Conservation (phyloP, 1,140 invertebrate genomes). For the Papilio xuthus region DNA sequence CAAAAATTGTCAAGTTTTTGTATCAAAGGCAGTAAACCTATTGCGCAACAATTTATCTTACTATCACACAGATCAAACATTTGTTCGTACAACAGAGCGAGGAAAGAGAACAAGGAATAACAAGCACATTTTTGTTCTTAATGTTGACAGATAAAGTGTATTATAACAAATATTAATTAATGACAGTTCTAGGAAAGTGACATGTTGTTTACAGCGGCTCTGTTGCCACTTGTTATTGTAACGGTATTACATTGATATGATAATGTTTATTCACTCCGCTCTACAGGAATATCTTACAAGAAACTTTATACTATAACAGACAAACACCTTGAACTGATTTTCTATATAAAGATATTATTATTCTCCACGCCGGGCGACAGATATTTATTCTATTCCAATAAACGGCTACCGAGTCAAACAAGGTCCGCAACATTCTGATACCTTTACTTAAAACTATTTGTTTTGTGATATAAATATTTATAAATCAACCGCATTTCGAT, state of each 20-base stretch:
- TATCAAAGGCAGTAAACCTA: slow-evolving; percentile 17
- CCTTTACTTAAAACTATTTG: not conserved
- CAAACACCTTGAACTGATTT: slow-evolving; percentile 34
- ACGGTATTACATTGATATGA: not conserved
- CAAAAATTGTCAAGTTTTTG: slow-evolving; percentile 34
- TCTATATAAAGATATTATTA: slow-evolving; percentile 7
- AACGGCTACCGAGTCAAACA: slow-evolving; percentile 19
- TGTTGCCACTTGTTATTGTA: slow-evolving; percentile 18
- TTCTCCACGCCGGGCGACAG: not conserved
- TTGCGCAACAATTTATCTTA: slow-evolving; percentile 36
- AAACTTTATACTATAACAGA: slow-evolving; percentile 27
- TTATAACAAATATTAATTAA: slow-evolving; percentile 30
- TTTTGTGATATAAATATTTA: slow-evolving; percentile 30
- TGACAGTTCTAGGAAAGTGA: slow-evolving; percentile 26
- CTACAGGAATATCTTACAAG: slow-evolving; percentile 35
- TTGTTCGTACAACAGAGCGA: slow-evolving; percentile 25
- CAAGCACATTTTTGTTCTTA: slow-evolving; percentile 35
- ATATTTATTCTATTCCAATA: not conserved
- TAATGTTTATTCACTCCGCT: slow-evolving; percentile 25
- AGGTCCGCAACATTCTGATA: slow-evolving; percentile 21
- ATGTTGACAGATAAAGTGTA: slow-evolving; percentile 30
- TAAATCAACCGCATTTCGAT: slow-evolving; percentile 10
- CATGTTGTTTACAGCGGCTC: slow-evolving; percentile 9
- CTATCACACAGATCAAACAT: slow-evolving; percentile 35
- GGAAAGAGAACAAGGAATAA: slow-evolving; percentile 7